These are phyloP conservation scores for Schizopygopsis malacanthus DNA, from an alignment of 2,797 vertebrate species.

Conservation along the genomic window DNA sequence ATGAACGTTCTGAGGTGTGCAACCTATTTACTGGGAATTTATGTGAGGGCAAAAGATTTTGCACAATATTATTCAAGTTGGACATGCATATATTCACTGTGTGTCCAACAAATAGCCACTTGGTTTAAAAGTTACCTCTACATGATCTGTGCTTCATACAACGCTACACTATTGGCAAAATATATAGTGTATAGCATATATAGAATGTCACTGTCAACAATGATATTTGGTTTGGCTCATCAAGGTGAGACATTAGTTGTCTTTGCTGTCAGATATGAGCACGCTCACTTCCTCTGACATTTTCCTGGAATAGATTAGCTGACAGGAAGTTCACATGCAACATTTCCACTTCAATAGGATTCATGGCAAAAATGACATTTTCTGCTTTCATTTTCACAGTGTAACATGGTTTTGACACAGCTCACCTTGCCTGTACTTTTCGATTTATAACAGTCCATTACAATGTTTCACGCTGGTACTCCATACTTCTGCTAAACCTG, in stretches of 20 bases:
- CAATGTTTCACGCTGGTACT: slow-evolving; percentile 2
- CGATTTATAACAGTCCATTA: not conserved
- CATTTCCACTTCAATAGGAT: slow-evolving; percentile 6
- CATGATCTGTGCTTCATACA: not conserved
- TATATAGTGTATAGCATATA: not conserved
- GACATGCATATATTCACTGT: too few species aligned
- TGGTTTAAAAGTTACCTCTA: not conserved
- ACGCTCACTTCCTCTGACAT: slow-evolving; percentile 25
- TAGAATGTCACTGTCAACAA: slow-evolving; percentile 1
- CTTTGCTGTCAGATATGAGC: slow-evolving; percentile 18
- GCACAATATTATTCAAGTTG: not conserved
- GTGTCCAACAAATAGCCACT: not conserved
- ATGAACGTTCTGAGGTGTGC: not conserved
- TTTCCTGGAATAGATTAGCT: slow-evolving; percentile 34
- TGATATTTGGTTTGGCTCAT: slow-evolving; percentile 14
- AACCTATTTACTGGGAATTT: not conserved
- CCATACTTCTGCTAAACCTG: not conserved
- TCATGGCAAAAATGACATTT: slow-evolving; percentile 22
- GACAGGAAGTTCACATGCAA: slow-evolving; percentile 28
- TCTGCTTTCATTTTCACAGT: slow-evolving; percentile 6
- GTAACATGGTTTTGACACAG: not conserved
- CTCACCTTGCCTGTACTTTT: slow-evolving; percentile 26
- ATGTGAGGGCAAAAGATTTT: not conserved
- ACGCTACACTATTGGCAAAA: not conserved
- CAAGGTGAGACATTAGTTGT: slow-evolving; percentile 17